phyloP scores from a whole-genome alignment of 2,113 vertebrate genomes.

The Erythrocercus mccallii region DNA sequence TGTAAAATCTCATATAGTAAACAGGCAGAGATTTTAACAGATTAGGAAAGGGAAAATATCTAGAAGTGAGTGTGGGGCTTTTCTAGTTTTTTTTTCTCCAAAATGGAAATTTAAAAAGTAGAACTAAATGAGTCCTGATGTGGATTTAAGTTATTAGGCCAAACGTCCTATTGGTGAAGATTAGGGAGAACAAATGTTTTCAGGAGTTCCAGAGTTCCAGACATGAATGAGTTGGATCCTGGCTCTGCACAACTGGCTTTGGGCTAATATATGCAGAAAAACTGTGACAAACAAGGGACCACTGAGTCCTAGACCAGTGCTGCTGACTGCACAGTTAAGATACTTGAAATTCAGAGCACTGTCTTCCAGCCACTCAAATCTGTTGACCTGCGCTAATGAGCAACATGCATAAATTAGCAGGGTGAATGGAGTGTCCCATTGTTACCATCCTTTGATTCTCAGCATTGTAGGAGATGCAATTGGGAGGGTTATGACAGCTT shows the following conservation, averaged over 20 bases:
- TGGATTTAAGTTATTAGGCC: neutral
- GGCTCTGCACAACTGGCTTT: neutral
- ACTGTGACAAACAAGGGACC: neutral
- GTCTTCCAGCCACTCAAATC: neutral
- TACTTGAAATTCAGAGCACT: conserved; percentile 6
- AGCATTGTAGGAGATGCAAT: neutral
- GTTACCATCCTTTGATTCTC: neutral
- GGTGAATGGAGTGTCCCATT: neutral
- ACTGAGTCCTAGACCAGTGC: neutral
- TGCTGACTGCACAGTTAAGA: neutral
- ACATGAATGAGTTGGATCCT: neutral
- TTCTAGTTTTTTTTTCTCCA: neutral
- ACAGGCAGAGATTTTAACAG: neutral
- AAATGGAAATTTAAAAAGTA: neutral
- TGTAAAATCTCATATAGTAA: neutral
- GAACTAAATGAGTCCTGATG: neutral
- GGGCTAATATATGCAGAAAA: neutral
- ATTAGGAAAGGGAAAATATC: neutral
- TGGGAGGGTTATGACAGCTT: neutral
- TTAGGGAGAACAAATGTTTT: neutral
- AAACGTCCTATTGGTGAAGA: neutral
- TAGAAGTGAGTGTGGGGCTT: neutral
- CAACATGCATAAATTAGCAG: conserved; percentile 41
- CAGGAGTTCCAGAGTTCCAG: no score
- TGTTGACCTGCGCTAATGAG: neutral